Conservation (phyloP, 53 echinoderm and acorn worm species). For the Zoroaster sp. region DNA sequence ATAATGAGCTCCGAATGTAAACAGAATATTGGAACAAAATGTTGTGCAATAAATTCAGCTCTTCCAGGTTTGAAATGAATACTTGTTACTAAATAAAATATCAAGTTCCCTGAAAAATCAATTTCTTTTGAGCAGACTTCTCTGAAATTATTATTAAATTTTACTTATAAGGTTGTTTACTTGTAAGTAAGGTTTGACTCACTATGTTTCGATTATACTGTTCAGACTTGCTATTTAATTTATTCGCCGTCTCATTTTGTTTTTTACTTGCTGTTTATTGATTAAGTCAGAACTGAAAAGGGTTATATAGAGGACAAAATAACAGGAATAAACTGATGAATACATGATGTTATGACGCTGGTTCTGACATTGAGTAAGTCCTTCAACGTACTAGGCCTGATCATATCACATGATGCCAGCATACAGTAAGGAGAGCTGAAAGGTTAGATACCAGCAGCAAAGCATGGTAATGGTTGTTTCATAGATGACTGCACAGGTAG, state of each 20-base stretch:
- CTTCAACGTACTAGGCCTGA: too few relatives aligned
- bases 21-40: not conserved
- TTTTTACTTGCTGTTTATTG: too few relatives aligned
- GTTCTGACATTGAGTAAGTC: too few relatives aligned
- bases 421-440: too few relatives aligned
- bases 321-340: not conserved
- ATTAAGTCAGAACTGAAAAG: not conserved
- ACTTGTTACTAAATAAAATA: not conserved
- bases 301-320: not conserved
- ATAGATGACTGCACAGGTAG: too few relatives aligned
- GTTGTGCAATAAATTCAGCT: not conserved
- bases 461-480: too few relatives aligned
- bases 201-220: constrained; percentile 3
- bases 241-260: too few relatives aligned
- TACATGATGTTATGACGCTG: too few relatives aligned
- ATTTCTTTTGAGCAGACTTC: not conserved
- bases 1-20: not conserved
- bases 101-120: not conserved
- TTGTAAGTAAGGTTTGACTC: not conserved
- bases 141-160: not conserved
- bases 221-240: not conserved
- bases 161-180: not conserved
- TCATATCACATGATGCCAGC: too few relatives aligned
- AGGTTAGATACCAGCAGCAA: too few relatives aligned
- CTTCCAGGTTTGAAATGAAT: not conserved